A percentile compares a stretch with the other conserved stretches of the same genome.
Conservation (phyloP, 2,888 invertebrate species). For the Nephrotoma appendiculata region DNA sequence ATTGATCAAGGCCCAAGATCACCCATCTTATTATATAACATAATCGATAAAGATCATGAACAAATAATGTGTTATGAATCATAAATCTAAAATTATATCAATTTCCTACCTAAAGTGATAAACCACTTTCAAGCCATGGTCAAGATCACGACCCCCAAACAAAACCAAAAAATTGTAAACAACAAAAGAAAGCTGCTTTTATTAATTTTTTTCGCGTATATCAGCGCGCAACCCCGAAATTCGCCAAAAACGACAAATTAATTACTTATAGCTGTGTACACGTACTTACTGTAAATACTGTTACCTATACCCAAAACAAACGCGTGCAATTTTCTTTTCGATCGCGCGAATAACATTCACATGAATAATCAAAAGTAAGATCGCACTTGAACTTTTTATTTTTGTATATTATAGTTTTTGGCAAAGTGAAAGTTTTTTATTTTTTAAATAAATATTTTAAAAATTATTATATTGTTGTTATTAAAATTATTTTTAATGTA, state of each 20-base stretch:
- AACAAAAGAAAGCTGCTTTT: not conserved
- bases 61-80: too few relatives aligned
- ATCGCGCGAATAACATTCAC: not conserved
- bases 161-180: not conserved
- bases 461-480: not conserved
- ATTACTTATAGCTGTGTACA: not conserved
- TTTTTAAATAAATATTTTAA: not conserved
- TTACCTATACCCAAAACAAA: not conserved
- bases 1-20: too few relatives aligned
- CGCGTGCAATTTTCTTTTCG: not conserved
- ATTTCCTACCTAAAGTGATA: not conserved
- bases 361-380: not conserved
- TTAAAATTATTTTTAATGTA: not conserved
- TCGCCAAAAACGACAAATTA: not conserved
- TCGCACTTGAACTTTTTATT: conserved; percentile 1
- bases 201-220: not conserved
- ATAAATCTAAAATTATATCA: not conserved
- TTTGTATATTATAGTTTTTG: not conserved
- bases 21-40: too few relatives aligned
- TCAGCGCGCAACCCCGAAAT: not conserved
- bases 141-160: not conserved
- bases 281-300: not conserved
- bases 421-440: not conserved
- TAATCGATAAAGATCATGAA: too few relatives aligned
- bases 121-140: not conserved